Conservation (phyloP, 1,140 invertebrate genomes). For the Gryon sp. region DNA sequence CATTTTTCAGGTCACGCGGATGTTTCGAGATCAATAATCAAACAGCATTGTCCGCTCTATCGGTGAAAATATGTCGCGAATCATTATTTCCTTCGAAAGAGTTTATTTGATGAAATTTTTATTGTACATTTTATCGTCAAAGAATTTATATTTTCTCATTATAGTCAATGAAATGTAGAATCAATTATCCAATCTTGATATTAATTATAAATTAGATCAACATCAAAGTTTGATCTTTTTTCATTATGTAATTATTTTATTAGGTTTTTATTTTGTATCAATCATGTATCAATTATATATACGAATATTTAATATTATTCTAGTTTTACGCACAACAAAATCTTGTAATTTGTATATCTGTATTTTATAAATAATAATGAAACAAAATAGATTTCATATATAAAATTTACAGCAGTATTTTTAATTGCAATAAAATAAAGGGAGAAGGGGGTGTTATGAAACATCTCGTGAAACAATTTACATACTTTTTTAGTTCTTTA, state of each 20-base stretch:
- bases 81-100: neutral
- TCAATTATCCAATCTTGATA: no score
- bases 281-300: no score
- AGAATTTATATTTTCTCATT: conserved; percentile 5
- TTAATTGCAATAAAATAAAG: neutral
- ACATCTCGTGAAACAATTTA: conserved; percentile 1
- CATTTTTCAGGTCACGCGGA: conserved; percentile 67
- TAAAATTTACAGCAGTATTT: neutral
- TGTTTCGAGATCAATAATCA: conserved; percentile 73
- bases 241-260: no score
- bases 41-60: conserved; percentile 72
- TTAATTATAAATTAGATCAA: no score
- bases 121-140: conserved; percentile 13
- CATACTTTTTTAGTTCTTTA: conserved; percentile 22
- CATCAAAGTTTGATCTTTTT: no score
- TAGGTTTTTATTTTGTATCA: no score
- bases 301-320: no score
- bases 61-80: conserved; percentile 66
- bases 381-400: neutral
- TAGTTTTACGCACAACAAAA: neutral
- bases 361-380: conserved; percentile 4
- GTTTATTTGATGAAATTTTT: conserved; percentile 2
- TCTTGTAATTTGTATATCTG: conserved; percentile 20
- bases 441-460: conserved; percentile 1
- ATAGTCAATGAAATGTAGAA: no score